Base-by-base conservation (phyloP, 2,888 invertebrate genomes). In the Parnassius apollo region DNA sequence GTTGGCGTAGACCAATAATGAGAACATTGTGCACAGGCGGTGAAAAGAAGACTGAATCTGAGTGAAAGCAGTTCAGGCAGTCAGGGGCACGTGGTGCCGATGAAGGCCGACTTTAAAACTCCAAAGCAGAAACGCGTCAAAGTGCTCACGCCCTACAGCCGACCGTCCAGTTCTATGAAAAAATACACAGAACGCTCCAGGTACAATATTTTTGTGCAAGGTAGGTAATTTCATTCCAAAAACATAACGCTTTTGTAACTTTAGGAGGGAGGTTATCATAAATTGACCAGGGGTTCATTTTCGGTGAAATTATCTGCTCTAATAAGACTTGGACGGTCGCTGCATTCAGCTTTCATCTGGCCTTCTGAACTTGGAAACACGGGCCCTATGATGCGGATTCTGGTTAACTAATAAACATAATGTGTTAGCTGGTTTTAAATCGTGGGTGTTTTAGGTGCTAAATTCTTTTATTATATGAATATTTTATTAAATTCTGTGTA, bases 1-100 rank as follows among this genome's bases (percentile, higher is more conserved):
- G 35, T 35, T 7, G 35, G 35, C 35, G 35, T 35, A 35, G 35
- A 7, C 35, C 35, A 35, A 35, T 35, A 35, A 35, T 35, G 35
- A 35, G 11, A 25, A 45, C 45, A n/a, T 71, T 76, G 70, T 73
- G 64, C 61, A 64, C 88, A 94, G 93, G 93, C 96, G 85, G 96
- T 96, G 76, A 97, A 97, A 93, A 93, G 97, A 91, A 95, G 96
- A 92, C 94, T 96, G 80, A 96, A 96, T 84, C 92, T 94, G 93
- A 94, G 90, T 92, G 94, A 91, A 80, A 91, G 91, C 80, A 90
- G 91, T 80, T 93, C 93, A 61, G 92, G 93, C 72, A 93, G 93
- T 78, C 93, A 84, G 73, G 91, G 86, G 66, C 90, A 91, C 77
- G 91, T 93, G 77, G 93, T 94, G 80, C 94, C 93, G 68, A 92